A percentile compares a stretch with the other conserved stretches of the same genome.
Evolutionary conservation across 2,113 vertebrate species (phyloP).

Genomic region (Brachyhypopomus occidentalis): DNA sequence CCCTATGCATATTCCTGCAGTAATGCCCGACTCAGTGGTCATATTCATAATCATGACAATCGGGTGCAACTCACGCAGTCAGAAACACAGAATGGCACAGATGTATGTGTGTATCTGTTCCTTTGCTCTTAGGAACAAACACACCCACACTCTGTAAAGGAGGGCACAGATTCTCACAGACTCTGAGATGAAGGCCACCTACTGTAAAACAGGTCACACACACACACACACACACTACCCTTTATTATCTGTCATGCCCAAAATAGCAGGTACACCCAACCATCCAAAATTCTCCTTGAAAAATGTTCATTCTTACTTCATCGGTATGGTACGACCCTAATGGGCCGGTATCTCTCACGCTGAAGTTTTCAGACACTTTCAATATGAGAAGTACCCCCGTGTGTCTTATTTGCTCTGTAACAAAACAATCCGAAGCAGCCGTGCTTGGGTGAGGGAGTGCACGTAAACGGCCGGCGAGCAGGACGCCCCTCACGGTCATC

Average conservation of each 20-base stretch:
- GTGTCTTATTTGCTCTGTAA: not conserved
- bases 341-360: not conserved
- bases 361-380: not conserved
- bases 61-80: slow-evolving; percentile 40
- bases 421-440: not conserved
- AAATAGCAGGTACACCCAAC: slow-evolving; percentile 45
- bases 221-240: slow-evolving; percentile 43
- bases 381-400: not conserved
- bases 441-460: not conserved
- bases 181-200: slow-evolving; percentile 54
- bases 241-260: slow-evolving; percentile 54
- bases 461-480: not conserved
- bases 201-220: slow-evolving; percentile 65
- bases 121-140: slow-evolving; percentile 27
- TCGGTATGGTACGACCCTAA: not conserved
- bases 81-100: slow-evolving; percentile 41
- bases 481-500: slow-evolving; percentile 20
- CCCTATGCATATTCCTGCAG: slow-evolving; percentile 41
- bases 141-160: slow-evolving; percentile 25
- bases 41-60: slow-evolving; percentile 39
- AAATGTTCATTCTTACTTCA: not conserved
- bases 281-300: slow-evolving; percentile 24
- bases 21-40: slow-evolving; percentile 37
- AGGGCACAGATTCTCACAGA: slow-evolving; percentile 45
- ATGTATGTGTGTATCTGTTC: slow-evolving; percentile 29